Evolutionary conservation across 2,113 vertebrate species (phyloP), one percentile per base, ranked within the genome.

Genomic region (Charina bottae): DNA sequence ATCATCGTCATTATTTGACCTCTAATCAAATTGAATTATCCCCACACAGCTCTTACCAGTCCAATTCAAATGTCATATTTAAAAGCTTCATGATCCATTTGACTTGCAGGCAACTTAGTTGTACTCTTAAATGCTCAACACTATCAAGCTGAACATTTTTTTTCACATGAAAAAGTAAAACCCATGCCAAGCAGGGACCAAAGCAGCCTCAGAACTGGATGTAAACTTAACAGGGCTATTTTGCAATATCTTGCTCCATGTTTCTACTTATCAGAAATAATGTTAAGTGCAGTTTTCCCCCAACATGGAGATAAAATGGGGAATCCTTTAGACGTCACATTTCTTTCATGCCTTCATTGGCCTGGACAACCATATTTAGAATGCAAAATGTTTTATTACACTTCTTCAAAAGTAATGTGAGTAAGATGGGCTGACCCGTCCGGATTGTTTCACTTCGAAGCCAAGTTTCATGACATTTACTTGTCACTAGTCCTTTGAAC

Each of bases 391-490:
- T 90, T 58, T 83, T 58, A 90, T 83, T 21, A 46, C 33, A 37
- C 2, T 46, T 90, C 9, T 56, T 56, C 23, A 55, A 56, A 58
- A 37, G n/a, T 28, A 83, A 90, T 72, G 59, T 19, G 54, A 59
- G 6, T n/a, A 83, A 33, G 12, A 64, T 15, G 7, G 12, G 53
- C 19, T 28, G 42, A 64, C 3, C 55, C 37, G 46, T 23, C 78
- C n/a, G 78, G 60, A 13, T 15, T 46, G 37, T 26, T 59, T 37
- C 59, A 12, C 49, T 24, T 53, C 23, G 46, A 49, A 62, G 19
- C 49, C 9, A 1, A 83, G 49, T 84, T 93, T 91, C 84, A 26
- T 33, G 92, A 93, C 64, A 33, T n/a, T 83, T 92, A 89, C 91
- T 42, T 37, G 37, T 46, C 83, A 78, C n/a, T 53, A 42, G 42